A percentile compares a stretch with the other conserved stretches of the same genome.
These are phyloP conservation scores for Prosapia bicincta DNA, from an alignment of 2,888 invertebrate genomes.

Conservation along the genomic window DNA sequence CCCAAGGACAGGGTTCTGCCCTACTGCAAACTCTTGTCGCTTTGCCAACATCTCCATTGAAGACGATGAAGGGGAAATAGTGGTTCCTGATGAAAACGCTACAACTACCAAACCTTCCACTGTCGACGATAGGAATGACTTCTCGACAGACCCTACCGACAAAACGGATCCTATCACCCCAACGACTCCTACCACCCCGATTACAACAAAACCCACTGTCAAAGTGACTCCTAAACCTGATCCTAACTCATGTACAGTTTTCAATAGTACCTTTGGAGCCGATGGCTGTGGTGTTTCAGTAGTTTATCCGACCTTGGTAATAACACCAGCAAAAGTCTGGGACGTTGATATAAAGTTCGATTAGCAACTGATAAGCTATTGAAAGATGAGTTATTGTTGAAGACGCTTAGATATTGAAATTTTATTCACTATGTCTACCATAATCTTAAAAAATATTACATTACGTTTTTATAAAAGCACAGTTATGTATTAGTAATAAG, in stretches of 20 bases:
- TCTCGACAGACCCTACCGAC: not conserved
- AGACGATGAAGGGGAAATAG: not conserved
- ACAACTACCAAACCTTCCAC: not conserved
- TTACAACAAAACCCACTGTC: not conserved
- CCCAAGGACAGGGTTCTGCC: not conserved
- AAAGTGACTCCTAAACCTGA: not conserved
- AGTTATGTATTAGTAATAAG: no score
- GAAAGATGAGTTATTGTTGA: no score
- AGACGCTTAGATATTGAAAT: no score
- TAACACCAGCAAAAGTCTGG: not conserved
- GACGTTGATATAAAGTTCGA: not conserved
- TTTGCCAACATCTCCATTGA: not conserved
- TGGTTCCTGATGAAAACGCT: not conserved
- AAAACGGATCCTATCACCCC: not conserved
- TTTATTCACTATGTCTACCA: no score
- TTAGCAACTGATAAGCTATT: no score
- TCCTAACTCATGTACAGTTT: not conserved
- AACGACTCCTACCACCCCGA: not conserved
- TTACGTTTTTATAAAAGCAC: no score
- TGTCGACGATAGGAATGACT: not conserved
- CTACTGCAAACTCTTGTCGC: not conserved
- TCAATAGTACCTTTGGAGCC: not conserved
- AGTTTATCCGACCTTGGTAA: not conserved
- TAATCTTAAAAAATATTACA: no score
- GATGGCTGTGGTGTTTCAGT: not conserved